A percentile compares a stretch with the other conserved stretches of the same genome.
These are phyloP conservation scores for Drosophila pachea DNA, from an alignment of 1,140 invertebrate species.

Conservation along the genomic window DNA sequence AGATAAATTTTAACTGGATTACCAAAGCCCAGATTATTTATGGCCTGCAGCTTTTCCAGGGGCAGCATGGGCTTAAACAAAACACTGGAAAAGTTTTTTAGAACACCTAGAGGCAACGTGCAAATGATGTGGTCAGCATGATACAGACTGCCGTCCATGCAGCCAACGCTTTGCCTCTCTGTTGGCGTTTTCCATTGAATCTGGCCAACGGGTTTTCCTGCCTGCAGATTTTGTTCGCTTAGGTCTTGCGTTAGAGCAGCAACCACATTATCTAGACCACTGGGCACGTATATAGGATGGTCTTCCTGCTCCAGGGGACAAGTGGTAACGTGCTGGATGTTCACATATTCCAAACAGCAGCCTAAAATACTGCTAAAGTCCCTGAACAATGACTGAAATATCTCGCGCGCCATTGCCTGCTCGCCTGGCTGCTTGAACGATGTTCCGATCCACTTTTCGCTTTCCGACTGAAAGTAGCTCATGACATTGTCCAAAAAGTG, in stretches of 20 bases:
- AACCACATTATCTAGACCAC: slow-evolving; percentile 78
- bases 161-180: slow-evolving; percentile 80
- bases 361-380: slow-evolving; percentile 71
- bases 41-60: slow-evolving; percentile 86
- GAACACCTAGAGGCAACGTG: slow-evolving; percentile 89
- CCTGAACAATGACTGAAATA: slow-evolving; percentile 71
- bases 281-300: slow-evolving; percentile 60
- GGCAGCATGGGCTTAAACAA: slow-evolving; percentile 89
- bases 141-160: slow-evolving; percentile 86
- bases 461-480: slow-evolving; percentile 68
- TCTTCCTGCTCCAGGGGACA: slow-evolving; percentile 47
- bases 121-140: slow-evolving; percentile 89
- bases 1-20: slow-evolving; percentile 90
- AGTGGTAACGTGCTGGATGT: slow-evolving; percentile 68
- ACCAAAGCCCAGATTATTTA: slow-evolving; percentile 87
- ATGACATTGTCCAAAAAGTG: slow-evolving; percentile 69
- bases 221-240: slow-evolving; percentile 49
- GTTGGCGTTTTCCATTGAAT: slow-evolving; percentile 77
- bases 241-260: slow-evolving; percentile 49
- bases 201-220: slow-evolving; percentile 68
- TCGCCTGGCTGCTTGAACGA: slow-evolving; percentile 51
- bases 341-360: slow-evolving; percentile 70
- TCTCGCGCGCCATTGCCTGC: slow-evolving; percentile 54
- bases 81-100: slow-evolving; percentile 87
- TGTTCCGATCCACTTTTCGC: slow-evolving; percentile 40